Evolutionary conservation across 53 echinoderm and acorn worm genomes (phyloP), one percentile per base, ranked within the genome.

Genomic region (Paelopatides confundens): DNA sequence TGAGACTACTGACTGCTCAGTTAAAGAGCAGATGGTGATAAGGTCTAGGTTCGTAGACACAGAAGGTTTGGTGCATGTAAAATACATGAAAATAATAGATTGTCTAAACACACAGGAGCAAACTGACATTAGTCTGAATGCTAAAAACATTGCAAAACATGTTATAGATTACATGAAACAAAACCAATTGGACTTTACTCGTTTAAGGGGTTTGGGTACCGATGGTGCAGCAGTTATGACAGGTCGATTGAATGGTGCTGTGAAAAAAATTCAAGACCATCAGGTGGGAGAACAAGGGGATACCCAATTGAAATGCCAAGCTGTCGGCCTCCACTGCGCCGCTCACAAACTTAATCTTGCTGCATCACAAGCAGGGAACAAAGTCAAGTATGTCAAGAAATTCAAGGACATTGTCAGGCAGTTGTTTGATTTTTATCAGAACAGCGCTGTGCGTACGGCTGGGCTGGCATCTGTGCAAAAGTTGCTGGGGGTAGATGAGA

Each of bases 171-270:
- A 76, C 85, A 76, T 85, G 5, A 85, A 85, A 48, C 10, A 58
- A 63, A 85, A 76, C 64, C 14, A 65, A 27, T 30, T 90, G 23
- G 37, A 62, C 30, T 65, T 35, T 85, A 35, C 58, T 5, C 39
- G 34, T 27, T 82, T 93, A 5, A 48, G 31, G 29, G 93, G 89
- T 18, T 48, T 93, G 15, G 93, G 93, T 51, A 86, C 93, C 14
- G 89, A 93, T 65, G 93, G 93, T 31, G 87, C 89, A 69, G 81
- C 89, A 17, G 93, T 93, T 13, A 93, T 93, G 89, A 71, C 74
- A 5, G 92, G 92, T 13, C 88, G 69, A 50, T 15, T 28, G 33
- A 89, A 88, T 38, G 92, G 92, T 10, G 88, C 85, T 18, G 92
- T 89, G 4, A 85, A 89, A 69, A 15, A 83, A 74, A 84, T 88